Base-by-base conservation (phyloP, 1,140 invertebrate genomes). In the Neodiprion fabricii region DNA sequence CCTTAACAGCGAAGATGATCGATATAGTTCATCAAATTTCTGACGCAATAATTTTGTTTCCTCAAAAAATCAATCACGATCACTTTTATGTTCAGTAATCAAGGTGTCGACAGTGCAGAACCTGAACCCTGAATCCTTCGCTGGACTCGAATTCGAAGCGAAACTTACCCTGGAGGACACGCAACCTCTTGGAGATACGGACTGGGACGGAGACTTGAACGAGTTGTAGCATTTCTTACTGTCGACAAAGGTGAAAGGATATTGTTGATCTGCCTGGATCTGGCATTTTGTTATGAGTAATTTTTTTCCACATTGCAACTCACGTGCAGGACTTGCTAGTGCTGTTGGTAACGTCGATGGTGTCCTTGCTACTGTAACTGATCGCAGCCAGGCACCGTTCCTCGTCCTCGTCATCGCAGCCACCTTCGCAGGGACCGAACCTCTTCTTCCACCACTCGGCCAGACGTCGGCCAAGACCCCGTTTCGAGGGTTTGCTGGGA, bases 321-420 rank as follows among this genome's bases (percentile, higher is more conserved):
- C 21, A 82, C 83, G 78, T 77, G 71, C 73, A 77, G 65, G 72
- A 69, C 77, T 70, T 83, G 69, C 72, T 73, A 76, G 68, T 77
- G 69, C 72, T 72, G 53, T 76, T 75, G 61, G 61, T 76, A 49
- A 69, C 67, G 2, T 72, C 69, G 7, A 79, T 28, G 8, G 79
- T 79, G 7, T 79, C 80, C 73, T 78, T 82, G 66, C 80, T 85
- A 48, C 48, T 77, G 48, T 81, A 83, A 77, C 70, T 83, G 40
- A 78, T 77, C 9, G 79, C 75, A 1, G 79, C 78, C 72, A 82
- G 76, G 71, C 76, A 82, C 71, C 76, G 73, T 71, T 83, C 83
- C 47, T 82, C 81, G 53, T 82, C 78, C 4, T 67, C 28, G 40
- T 17, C 72, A 67, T 79, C 71, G 14, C 76, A 80, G 50, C 48